Evolutionary conservation across 2,113 vertebrate species (phyloP).

Genomic region (Mola mola): DNA sequence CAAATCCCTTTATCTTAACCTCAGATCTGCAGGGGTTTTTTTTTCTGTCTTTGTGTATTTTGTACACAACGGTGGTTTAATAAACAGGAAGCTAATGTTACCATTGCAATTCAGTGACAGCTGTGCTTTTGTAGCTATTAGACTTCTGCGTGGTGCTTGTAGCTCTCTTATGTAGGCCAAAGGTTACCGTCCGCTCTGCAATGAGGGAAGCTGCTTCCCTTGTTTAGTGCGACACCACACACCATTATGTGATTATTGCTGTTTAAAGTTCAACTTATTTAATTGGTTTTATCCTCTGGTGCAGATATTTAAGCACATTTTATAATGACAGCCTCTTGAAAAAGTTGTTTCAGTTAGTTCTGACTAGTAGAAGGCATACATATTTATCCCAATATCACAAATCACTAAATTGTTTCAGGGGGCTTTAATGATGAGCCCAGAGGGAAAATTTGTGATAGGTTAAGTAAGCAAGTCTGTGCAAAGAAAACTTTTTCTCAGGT

Average conservation of each 20-base stretch:
- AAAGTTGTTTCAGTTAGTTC: too few relatives aligned
- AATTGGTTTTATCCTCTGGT: too few relatives aligned
- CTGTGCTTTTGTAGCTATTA: conserved; percentile 24
- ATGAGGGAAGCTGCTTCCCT: conserved; percentile 46
- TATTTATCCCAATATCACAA: too few relatives aligned
- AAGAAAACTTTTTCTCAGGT: not conserved
- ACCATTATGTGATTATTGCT: too few relatives aligned
- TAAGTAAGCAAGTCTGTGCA: too few relatives aligned
- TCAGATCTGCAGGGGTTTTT: not conserved
- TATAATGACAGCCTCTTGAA: not conserved
- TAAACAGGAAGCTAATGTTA: not conserved
- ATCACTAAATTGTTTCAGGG: too few relatives aligned
- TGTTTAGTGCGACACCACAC: conserved; percentile 43
- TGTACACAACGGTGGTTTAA: not conserved
- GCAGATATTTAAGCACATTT: not conserved
- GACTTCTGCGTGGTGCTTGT: conserved; percentile 26
- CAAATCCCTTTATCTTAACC: not conserved
- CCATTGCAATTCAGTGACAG: conserved; percentile 4
- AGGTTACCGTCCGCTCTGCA: conserved; percentile 62
- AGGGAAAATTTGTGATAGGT: not conserved
- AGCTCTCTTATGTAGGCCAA: conserved; percentile 70
- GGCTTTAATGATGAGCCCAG: not conserved
- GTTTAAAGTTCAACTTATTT: too few relatives aligned
- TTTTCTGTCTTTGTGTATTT: not conserved
- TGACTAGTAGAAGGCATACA: too few relatives aligned